Base-by-base conservation (phyloP, 2,797 vertebrate genomes). In the Chaetophractus vellerosus region DNA sequence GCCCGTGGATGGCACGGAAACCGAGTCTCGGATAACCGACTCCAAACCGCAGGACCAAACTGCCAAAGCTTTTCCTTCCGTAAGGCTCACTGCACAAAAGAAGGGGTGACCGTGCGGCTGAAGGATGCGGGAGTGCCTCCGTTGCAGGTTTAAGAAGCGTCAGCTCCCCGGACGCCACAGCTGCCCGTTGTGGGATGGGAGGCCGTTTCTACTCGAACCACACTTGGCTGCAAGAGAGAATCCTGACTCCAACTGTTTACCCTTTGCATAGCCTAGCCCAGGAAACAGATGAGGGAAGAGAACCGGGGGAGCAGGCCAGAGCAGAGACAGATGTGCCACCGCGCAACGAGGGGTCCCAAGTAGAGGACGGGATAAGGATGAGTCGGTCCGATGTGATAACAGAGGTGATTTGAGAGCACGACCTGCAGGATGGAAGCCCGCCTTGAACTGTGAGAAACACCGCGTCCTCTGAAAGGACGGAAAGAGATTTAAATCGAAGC, bases 1-100 rank as follows among this genome's bases (percentile, higher is more conserved):
- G n/a, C n/a, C n/a, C n/a, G n/a, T n/a, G 26, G 23, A 2, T 3
- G 4, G 9, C 7, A 31, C 41, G 0, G 9, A 0, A 1, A 1
- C 3, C 2, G 18, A 4, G 8, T 38, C 11, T 52, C 0, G 5
- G 41, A n/a, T 45, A 31, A 10, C 0, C 4, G 6, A 64, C 19
- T n/a, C n/a, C 28, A 21, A 0, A 1, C 4, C 1, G 9, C 6
- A 10, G 9, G 2, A 6, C 18, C 8, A 2, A 21, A 52, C 1
- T 1, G 1, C 1, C 0, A 52, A 23, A n/a, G 2, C 18, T 31
- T 33, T 15, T 2, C 7, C 4, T 2, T n/a, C 24, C 15, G 21
- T 7, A 6, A 7, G 66, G 61, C 12, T 2, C 10, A 41, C 0
- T 6, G 0, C 74, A 12, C 21, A 23, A 1, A 6, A 3, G 4